Base-by-base conservation (phyloP, 2,888 invertebrate genomes). In the Thymelicus acteon region DNA sequence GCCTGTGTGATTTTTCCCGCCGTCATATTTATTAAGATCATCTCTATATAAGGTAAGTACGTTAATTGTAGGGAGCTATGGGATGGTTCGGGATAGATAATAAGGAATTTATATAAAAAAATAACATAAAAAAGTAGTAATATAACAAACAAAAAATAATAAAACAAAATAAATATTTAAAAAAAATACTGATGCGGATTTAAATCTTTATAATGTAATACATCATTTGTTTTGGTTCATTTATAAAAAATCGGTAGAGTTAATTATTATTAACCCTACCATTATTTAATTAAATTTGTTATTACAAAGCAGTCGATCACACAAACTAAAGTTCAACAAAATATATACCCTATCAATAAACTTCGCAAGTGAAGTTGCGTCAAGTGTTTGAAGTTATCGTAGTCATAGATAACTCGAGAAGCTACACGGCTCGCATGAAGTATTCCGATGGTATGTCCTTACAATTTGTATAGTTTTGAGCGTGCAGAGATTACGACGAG, bases 1-100 rank as follows among this genome's bases (percentile, higher is more conserved):
- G 92, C 77, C 88, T 89, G 89, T 92, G 93, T 93, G 91, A 88
- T 92, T 92, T 91, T 92, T 90, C 90, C 90, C 87, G 88, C 87
- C 88, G 90, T 77, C 82, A 84, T 86, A 88, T 88, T 88, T 86
- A 86, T 89, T 89, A 86, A 79, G 77, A 82, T 80, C 86, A 83
- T 82, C 85, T 73, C 39, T 60, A 60, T 77, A 83, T 83, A 91
- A 91, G 93, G 93, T 93, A 88, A 93, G 93, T 89, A 85, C 83
- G 85, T 85, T 75, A 73, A 72, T 74, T 80, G 79, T 79, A 80
- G 80, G 81, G 80, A 78, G 77, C 72, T 70, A 75, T 78, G 85
- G 87, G 85, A 86, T 85, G 84, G 82, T 78, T 77, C 80, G 82
- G 85, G 82, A 81, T 76, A 74, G 8, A 0, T 54, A 31, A 57